These are phyloP conservation scores for Leptopilina drosophilae DNA, from an alignment of 2,888 invertebrate genomes.

Conservation along the genomic window DNA sequence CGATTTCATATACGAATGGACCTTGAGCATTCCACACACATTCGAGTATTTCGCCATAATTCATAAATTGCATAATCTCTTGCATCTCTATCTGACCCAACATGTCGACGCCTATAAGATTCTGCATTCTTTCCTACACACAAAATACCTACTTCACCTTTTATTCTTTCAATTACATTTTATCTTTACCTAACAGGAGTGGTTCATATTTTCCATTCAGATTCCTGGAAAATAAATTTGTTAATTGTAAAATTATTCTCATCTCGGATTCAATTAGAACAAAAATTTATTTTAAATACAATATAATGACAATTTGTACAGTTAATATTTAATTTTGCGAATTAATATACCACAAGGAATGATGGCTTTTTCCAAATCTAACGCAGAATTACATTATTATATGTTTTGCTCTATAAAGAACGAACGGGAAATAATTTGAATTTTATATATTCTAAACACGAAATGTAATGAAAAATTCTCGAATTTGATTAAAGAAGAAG, in stretches of 20 bases:
- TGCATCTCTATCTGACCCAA: slow-evolving; percentile 48
- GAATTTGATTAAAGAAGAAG: background rate
- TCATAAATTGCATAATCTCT: slow-evolving; percentile 55
- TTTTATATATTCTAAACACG: background rate
- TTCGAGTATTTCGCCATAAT: slow-evolving; percentile 53
- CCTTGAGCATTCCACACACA: slow-evolving; percentile 47
- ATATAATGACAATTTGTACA: no score
- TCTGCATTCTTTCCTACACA: slow-evolving; percentile 51
- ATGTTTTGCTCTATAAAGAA: background rate
- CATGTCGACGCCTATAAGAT: slow-evolving; percentile 46
- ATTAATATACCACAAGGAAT: no score
- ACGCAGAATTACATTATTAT: no score
- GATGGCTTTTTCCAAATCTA: no score
- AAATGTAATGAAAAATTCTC: background rate
- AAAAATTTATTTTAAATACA: no score
- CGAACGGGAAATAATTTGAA: slow-evolving; percentile 1
- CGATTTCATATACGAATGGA: background rate
- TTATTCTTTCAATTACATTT: slow-evolving; percentile 37
- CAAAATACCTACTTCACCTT: slow-evolving; percentile 1
- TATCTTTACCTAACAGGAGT: slow-evolving; percentile 25
- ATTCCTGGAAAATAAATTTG: background rate
- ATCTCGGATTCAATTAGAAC: no score
- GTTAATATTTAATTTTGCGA: no score
- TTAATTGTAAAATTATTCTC: background rate
- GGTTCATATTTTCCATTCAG: slow-evolving; percentile 6